Conservation (phyloP, 1,140 invertebrate genomes). For the Watersipora subatra region DNA sequence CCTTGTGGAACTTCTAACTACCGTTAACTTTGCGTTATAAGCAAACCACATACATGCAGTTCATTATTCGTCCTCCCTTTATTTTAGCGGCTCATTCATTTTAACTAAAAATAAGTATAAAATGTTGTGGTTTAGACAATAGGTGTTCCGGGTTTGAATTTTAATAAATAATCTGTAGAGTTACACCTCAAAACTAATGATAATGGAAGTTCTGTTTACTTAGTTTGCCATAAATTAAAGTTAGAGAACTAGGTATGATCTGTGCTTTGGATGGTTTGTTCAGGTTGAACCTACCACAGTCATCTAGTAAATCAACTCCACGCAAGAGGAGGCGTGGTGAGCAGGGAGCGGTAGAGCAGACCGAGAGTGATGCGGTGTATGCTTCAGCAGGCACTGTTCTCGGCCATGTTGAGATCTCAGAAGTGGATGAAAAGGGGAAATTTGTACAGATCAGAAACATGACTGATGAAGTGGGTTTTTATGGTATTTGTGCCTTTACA, state of each 20-base stretch:
- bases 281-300: neutral
- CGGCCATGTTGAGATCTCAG: slow-evolving; percentile 56
- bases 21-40: neutral
- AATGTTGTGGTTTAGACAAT: too few relatives aligned
- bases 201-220: too few relatives aligned
- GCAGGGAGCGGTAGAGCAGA: neutral
- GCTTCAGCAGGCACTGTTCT: slow-evolving; percentile 9
- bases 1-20: neutral
- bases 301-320: slow-evolving; percentile 7
- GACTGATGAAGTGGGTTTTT: slow-evolving; percentile 51
- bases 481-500: neutral
- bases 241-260: too few relatives aligned
- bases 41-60: neutral
- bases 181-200: too few relatives aligned
- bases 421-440: slow-evolving; percentile 72
- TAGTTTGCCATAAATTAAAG: too few relatives aligned
- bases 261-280: too few relatives aligned
- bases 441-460: slow-evolving; percentile 81
- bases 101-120: too few relatives aligned
- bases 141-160: too few relatives aligned
- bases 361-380: slow-evolving; percentile 55
- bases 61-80: neutral
- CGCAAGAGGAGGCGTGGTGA: slow-evolving; percentile 56
- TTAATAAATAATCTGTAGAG: too few relatives aligned
- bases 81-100: neutral